Conservation (phyloP, 2,113 vertebrate species). For the Pristiophorus japonicus region DNA sequence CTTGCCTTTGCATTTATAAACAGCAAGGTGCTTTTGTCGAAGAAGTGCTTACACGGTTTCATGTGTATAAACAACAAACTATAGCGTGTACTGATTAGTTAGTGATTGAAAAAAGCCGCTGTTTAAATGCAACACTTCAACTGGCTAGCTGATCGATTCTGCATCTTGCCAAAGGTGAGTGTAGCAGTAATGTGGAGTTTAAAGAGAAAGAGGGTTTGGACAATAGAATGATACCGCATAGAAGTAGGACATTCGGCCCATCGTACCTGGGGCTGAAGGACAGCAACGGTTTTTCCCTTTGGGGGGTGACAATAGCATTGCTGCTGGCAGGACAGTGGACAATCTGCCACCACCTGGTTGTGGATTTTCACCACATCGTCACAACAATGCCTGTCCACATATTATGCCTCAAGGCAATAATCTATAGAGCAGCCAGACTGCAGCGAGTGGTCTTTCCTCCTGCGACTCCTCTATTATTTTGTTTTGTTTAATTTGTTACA, state of each 20-base stretch:
- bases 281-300: not conserved
- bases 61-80: not conserved
- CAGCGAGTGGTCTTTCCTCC: not conserved
- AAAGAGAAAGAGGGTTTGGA: not conserved
- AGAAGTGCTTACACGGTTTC: not conserved
- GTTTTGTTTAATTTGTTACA: not conserved
- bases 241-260: not conserved
- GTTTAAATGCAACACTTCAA: not conserved
- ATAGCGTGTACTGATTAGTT: not conserved
- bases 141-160: not conserved
- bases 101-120: not conserved
- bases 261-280: not conserved
- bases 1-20: not conserved
- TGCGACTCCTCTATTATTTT: not conserved
- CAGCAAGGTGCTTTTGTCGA: not conserved
- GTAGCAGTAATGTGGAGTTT: not conserved
- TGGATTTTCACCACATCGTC: not conserved
- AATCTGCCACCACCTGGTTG: not conserved
- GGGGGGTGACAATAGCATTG: not conserved
- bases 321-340: not conserved
- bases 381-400: not conserved
- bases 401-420: not conserved
- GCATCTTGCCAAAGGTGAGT: not conserved
- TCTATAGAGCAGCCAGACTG: not conserved
- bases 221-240: not conserved